A percentile compares a stretch with the other conserved stretches of the same genome.
phyloP scores from a whole-genome alignment of 2,113 vertebrate species.

The Mionectes macconnelli region DNA sequence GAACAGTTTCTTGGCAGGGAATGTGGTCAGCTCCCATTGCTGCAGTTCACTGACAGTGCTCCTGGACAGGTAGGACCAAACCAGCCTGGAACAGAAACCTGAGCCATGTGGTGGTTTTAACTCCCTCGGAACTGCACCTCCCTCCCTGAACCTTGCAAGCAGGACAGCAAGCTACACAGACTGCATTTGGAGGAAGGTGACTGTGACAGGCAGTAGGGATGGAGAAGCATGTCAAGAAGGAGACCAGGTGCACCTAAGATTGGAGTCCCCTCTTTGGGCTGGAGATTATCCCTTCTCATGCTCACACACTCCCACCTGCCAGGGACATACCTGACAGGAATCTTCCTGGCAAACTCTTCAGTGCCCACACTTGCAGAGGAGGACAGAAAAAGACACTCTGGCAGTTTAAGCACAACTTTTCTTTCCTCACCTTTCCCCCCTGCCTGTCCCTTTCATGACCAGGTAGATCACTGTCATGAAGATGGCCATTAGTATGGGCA shows the following conservation, averaged over 20 bases:
- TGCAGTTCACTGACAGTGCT: neutral
- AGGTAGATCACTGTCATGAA: neutral
- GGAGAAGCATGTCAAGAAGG: neutral
- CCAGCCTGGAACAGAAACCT: neutral
- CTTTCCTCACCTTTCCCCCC: neutral
- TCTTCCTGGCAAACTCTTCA: neutral
- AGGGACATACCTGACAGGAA: neutral
- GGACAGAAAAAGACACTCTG: neutral
- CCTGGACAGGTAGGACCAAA: neutral
- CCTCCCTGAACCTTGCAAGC: neutral
- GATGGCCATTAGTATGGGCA: neutral
- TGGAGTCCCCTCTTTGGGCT: neutral
- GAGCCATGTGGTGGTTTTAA: neutral
- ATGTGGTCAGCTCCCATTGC: neutral
- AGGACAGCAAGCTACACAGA: neutral
- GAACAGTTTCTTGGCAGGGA: neutral
- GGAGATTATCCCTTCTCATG: neutral
- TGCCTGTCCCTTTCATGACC: neutral
- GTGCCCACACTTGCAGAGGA: neutral
- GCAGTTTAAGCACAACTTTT: neutral
- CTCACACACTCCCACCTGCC: neutral
- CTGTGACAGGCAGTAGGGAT: neutral
- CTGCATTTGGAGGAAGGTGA: neutral
- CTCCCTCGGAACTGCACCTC: neutral
- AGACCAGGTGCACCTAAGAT: neutral